Evolutionary conservation across 2,888 invertebrate species (phyloP), one percentile per base, ranked within the genome.

Genomic region (Pocota personata): DNA sequence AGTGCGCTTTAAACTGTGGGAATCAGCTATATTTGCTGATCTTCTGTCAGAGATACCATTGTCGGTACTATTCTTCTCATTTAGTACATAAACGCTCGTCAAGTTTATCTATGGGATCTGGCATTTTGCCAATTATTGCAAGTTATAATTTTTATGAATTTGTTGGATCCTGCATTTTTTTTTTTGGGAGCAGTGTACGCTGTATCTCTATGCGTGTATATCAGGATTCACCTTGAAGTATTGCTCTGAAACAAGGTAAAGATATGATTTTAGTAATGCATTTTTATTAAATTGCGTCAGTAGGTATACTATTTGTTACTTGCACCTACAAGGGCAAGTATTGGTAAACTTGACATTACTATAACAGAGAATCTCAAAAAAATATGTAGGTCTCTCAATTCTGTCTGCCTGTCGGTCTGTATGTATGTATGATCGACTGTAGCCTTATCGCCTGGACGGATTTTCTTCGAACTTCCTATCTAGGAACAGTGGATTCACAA

Each of bases 51-150:
- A 30, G n/a, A 64, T 21, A 32, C 4, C 19, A 43, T 5, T 12
- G 12, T n/a, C 4, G n/a, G 14, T 64, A 7, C 2, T 46, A 3
- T 32, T 30, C 16, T 27, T 30, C 2, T 64, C 1, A 7, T 46
- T 64, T 19, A 1, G 7, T 8, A 30, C 16, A 40, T 32, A 16
- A 7, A 60, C 43, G 30, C 30, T 43, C 62, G 6, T 21, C 21
- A 64, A 21, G 64, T n/a, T 48, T 48, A 46, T 64, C 40, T 43
- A n/a, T 46, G 30, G 16, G n/a, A 64, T 32, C 2, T 64, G 62
- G 62, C 62, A 12, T 32, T 43, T 1, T 0, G 27, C 62, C 62
- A 30, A 40, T 60, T 60, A 21, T 14, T 40, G 57, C 19, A 21
- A 21, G 21, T 3, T 10, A 21, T 48, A 21, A 48, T 48, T 3